Percentiles rank a stretch among this genome's conserved stretches.
These are phyloP conservation scores for Pygoscelis antarcticus DNA, from an alignment of 2,113 vertebrate genomes.

Conservation along the genomic window DNA sequence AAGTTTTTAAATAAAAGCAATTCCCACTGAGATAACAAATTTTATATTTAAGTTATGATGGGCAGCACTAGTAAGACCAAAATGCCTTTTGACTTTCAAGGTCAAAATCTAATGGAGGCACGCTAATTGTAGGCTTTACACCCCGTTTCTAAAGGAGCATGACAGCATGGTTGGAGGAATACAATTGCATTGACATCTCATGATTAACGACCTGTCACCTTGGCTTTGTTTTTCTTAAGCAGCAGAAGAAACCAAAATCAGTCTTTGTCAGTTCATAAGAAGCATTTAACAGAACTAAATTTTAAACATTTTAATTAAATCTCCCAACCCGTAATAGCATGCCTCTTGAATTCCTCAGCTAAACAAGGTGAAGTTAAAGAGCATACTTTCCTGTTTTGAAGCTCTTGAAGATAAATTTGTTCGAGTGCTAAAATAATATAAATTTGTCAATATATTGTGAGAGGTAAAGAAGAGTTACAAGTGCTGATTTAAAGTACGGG, in stretches of 20 bases:
- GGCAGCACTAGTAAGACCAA: background rate
- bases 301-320: background rate
- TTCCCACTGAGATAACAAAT: background rate
- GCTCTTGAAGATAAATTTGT: background rate
- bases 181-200: background rate
- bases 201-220: constrained; percentile 4
- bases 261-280: background rate
- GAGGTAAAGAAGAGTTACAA: background rate
- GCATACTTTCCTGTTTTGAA: background rate
- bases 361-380: background rate
- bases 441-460: background rate
- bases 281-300: background rate
- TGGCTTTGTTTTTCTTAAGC: constrained; percentile 1
- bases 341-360: background rate
- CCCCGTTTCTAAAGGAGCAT: background rate
- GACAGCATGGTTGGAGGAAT: background rate
- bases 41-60: background rate
- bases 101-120: background rate
- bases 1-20: background rate
- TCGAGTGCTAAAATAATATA: background rate
- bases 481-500: background rate
- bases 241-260: background rate
- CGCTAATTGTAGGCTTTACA: background rate
- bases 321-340: background rate
- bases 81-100: background rate